A percentile compares a stretch with the other conserved stretches of the same genome.
These are phyloP conservation scores for Ormyrus thymus DNA, from an alignment of 2,888 invertebrate genomes.

Conservation along the genomic window DNA sequence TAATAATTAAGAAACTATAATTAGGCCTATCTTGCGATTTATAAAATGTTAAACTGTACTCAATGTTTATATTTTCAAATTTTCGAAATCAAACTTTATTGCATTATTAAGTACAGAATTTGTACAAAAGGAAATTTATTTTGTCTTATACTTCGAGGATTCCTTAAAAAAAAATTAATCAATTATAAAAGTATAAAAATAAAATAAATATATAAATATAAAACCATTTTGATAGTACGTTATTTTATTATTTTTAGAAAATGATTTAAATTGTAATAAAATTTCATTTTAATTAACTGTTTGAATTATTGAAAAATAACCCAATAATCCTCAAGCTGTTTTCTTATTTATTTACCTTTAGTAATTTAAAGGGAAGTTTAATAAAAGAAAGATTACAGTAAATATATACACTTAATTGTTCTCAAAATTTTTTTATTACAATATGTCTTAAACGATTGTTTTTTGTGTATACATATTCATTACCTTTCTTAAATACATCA, in stretches of 20 bases:
- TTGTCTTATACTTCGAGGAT: not conserved
- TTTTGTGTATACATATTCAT: conserved; percentile 8
- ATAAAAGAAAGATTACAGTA: not conserved
- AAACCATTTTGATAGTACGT: too few species aligned
- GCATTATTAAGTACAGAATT: not conserved
- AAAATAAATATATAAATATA: too few species aligned
- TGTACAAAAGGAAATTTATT: not conserved
- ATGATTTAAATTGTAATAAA: not conserved
- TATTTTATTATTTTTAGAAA: too few species aligned
- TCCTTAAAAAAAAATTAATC: not conserved
- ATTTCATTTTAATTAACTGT: not conserved
- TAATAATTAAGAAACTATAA: conserved; percentile 5
- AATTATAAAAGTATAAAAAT: not conserved
- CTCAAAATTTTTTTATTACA: conserved; percentile 11
- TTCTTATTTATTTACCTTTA: not conserved
- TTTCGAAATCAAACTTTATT: conserved; percentile 1
- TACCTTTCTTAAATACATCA: not conserved
- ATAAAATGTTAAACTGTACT: conserved; percentile 17
- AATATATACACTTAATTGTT: not conserved
- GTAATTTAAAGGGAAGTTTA: not conserved
- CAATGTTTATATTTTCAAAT: conserved; percentile 8
- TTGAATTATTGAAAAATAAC: not conserved
- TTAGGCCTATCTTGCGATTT: conserved; percentile 23
- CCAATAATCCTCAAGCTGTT: not conserved
- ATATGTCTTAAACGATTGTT: not conserved